A percentile compares a stretch with the other conserved stretches of the same genome.
These are phyloP conservation scores for Pseudorhombus dupliciocellatus DNA, from an alignment of 2,113 vertebrate species.

Conservation along the genomic window DNA sequence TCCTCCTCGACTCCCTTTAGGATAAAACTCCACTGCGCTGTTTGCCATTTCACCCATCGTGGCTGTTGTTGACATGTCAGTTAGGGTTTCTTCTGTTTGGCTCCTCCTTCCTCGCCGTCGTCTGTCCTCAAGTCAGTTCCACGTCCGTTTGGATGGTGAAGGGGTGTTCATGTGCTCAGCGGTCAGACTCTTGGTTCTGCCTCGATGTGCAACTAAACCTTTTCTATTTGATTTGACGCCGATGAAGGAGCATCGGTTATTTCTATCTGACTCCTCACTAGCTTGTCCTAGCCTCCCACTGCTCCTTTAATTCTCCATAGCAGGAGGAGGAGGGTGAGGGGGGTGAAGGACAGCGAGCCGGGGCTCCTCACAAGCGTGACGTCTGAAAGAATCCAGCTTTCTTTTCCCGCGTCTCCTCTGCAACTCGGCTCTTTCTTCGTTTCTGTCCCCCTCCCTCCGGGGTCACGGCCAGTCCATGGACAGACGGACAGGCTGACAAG, in stretches of 20 bases:
- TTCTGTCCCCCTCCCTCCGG: conserved; percentile 76
- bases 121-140: conserved; percentile 56
- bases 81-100: conserved; percentile 26
- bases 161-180: conserved; percentile 66
- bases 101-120: conserved; percentile 44
- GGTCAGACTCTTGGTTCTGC: conserved; percentile 18
- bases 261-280: conserved; percentile 46
- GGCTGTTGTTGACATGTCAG: conserved; percentile 79
- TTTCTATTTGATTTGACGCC: not conserved
- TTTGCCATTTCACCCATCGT: conserved; percentile 92
- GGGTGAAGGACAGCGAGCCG: conserved; percentile 58
- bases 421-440: conserved; percentile 67
- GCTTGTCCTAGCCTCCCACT: conserved; percentile 45
- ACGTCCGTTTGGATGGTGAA: conserved; percentile 35
- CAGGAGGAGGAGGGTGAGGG: conserved; percentile 64
- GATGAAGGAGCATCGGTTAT: conserved; percentile 7
- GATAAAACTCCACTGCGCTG: conserved; percentile 91
- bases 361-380: conserved; percentile 50
- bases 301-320: conserved; percentile 76
- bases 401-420: conserved; percentile 43
- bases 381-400: conserved; percentile 73
- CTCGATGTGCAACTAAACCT: conserved; percentile 23
- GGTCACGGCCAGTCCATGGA: conserved; percentile 78
- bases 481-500: conserved; percentile 33
- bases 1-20: conserved; percentile 79